Percentiles rank a stretch among this genome's conserved stretches.
Evolutionary conservation across 2,797 vertebrate genomes (phyloP).

Genomic region (Rousettus madagascariensis): DNA sequence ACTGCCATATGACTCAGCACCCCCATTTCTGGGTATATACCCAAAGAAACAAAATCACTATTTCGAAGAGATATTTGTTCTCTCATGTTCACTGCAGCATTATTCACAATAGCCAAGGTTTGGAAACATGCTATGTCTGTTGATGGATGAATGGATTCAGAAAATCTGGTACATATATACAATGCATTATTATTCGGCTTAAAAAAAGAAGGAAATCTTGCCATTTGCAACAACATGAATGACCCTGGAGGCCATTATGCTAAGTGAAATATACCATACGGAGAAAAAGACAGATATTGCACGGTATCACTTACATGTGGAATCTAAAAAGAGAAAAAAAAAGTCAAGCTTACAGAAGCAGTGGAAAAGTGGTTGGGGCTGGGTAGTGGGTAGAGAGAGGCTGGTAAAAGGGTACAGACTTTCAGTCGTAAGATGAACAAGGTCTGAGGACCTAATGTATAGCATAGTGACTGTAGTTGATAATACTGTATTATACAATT

Average conservation of each 20-base stretch:
- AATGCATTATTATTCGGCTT: not conserved
- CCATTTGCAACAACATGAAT: no score
- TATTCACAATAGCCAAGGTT: not conserved
- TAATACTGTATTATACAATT: not conserved
- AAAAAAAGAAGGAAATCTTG: no score
- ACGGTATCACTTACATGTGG: not conserved
- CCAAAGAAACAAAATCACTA: not conserved
- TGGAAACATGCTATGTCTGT: not conserved
- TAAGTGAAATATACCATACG: not conserved
- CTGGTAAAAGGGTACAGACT: not conserved
- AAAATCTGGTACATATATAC: not conserved
- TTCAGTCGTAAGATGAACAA: not conserved
- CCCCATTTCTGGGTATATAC: no score
- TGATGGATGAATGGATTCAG: not conserved
- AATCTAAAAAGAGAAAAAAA: not conserved
- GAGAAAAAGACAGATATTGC: not conserved
- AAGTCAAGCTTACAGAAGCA: not conserved
- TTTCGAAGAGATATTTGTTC: not conserved
- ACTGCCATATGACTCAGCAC: no score
- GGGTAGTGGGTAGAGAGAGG: not conserved
- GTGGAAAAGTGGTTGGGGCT: not conserved
- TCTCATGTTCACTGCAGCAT: not conserved
- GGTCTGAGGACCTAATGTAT: no score
- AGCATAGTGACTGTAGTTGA: not conserved
- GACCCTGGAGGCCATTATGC: no score